Evolutionary conservation across 2,797 vertebrate species (phyloP).

Genomic region (Anomalospiza imberbis): DNA sequence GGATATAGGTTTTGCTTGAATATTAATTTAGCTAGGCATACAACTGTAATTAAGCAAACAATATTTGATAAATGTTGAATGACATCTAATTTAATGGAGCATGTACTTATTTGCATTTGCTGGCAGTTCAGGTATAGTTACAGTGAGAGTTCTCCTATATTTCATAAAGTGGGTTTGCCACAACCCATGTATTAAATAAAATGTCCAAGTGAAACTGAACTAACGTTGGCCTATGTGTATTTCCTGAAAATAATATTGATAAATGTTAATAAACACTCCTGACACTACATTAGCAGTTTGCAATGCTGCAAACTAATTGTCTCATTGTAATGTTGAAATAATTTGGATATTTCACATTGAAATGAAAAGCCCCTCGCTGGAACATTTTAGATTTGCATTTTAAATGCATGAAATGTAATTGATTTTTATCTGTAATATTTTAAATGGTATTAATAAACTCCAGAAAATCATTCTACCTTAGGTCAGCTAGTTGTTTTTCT

Average conservation of each 20-base stretch:
- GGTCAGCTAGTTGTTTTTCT: slow-evolving; percentile 70
- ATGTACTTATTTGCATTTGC: slow-evolving; percentile 92
- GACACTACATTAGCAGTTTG: slow-evolving; percentile 78
- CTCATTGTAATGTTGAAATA: slow-evolving; percentile 85
- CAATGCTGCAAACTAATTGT: slow-evolving; percentile 79
- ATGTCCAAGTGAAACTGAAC: slow-evolving; percentile 81
- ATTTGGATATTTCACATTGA: slow-evolving; percentile 88
- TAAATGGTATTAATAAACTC: slow-evolving; percentile 86
- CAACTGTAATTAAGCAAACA: slow-evolving; percentile 85
- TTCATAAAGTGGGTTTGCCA: slow-evolving; percentile 88
- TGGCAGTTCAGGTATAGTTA: slow-evolving; percentile 87
- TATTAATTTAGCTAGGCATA: slow-evolving; percentile 83
- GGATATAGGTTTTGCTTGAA: slow-evolving; percentile 90
- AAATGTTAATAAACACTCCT: slow-evolving; percentile 77
- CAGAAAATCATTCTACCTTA: slow-evolving; percentile 73
- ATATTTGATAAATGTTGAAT: slow-evolving; percentile 91
- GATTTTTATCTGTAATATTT: slow-evolving; percentile 88
- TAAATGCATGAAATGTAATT: slow-evolving; percentile 87
- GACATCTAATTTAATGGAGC: slow-evolving; percentile 96
- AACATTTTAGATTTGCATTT: slow-evolving; percentile 87
- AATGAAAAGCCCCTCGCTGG: slow-evolving; percentile 84
- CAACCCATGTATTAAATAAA: slow-evolving; percentile 82
- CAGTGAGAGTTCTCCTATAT: slow-evolving; percentile 83
- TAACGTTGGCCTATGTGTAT: slow-evolving; percentile 82
- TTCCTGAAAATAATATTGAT: slow-evolving; percentile 79